Evolutionary conservation across 2,113 vertebrate genomes (phyloP).

Genomic region (Dicaeum eximium): DNA sequence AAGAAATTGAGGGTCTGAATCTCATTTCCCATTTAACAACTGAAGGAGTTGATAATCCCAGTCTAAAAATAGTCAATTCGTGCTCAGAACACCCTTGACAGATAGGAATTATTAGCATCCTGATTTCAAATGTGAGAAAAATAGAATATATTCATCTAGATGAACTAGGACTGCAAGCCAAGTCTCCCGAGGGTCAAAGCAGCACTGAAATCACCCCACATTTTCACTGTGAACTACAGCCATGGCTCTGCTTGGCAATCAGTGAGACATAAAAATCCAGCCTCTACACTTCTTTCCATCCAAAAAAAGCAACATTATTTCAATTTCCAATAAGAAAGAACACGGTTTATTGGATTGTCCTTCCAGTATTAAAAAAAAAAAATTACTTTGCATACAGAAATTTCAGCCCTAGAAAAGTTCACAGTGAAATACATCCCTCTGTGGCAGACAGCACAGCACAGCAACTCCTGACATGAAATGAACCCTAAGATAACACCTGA

Average conservation of each 20-base stretch:
- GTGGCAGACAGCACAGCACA: neutral
- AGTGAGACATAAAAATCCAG: neutral
- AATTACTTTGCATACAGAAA: neutral
- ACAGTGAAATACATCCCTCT: neutral
- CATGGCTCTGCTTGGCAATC: neutral
- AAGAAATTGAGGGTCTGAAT: neutral
- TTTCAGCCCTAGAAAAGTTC: neutral
- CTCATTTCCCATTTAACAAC: neutral
- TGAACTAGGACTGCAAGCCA: neutral
- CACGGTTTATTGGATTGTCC: slow-evolving; percentile 30
- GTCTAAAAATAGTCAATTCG: neutral
- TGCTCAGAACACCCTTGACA: neutral
- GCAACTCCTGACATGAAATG: neutral
- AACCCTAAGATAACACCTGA: neutral
- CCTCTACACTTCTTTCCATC: neutral
- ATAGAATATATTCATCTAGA: neutral
- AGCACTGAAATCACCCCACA: neutral
- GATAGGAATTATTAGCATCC: neutral
- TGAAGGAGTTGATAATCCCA: neutral
- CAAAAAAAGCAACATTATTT: neutral
- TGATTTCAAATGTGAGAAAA: neutral
- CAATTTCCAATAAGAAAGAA: slow-evolving; percentile 20
- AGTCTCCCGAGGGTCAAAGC: neutral
- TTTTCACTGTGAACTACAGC: neutral
- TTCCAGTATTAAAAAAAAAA: neutral